Percentiles rank a stretch among this genome's conserved stretches.
Evolutionary conservation across 2,888 invertebrate genomes (phyloP).

Genomic region (Caenorhabditis sp.): DNA sequence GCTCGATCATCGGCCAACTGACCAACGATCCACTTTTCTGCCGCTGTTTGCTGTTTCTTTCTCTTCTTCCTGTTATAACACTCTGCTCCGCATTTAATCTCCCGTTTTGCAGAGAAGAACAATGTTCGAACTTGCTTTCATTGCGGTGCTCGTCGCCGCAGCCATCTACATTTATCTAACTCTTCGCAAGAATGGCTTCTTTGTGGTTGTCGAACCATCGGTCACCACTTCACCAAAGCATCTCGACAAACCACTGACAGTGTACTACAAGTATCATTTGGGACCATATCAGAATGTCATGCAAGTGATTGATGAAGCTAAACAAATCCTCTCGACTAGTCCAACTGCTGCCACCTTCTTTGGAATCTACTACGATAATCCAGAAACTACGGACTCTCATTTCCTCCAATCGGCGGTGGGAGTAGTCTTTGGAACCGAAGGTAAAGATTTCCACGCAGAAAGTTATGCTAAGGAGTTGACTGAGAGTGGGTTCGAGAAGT

Average conservation of each 20-base stretch:
- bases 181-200: slow-evolving; percentile 71
- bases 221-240: slow-evolving; percentile 60
- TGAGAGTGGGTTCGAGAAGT: slow-evolving; percentile 76
- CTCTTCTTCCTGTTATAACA: neutral
- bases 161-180: slow-evolving; percentile 68
- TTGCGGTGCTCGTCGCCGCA: slow-evolving; percentile 68
- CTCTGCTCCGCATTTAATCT: neutral
- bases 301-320: slow-evolving; percentile 65
- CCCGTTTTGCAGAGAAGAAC: slow-evolving; percentile 28
- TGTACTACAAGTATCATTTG: slow-evolving; percentile 78
- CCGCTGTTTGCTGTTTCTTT: slow-evolving; percentile 15
- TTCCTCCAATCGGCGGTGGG: slow-evolving; percentile 78
- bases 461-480: slow-evolving; percentile 71
- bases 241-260: slow-evolving; percentile 66
- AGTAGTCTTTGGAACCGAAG: slow-evolving; percentile 72
- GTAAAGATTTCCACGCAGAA: slow-evolving; percentile 65
- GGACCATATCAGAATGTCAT: slow-evolving; percentile 70
- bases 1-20: slow-evolving; percentile 15
- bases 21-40: slow-evolving; percentile 23
- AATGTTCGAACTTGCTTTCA: slow-evolving; percentile 54
- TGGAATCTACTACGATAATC: slow-evolving; percentile 79
- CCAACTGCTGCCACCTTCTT: slow-evolving; percentile 67
- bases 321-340: slow-evolving; percentile 64
- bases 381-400: slow-evolving; percentile 62
- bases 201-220: slow-evolving; percentile 62